Conservation (phyloP, 2,113 vertebrate genomes). For the Uropsilus gracilis region DNA sequence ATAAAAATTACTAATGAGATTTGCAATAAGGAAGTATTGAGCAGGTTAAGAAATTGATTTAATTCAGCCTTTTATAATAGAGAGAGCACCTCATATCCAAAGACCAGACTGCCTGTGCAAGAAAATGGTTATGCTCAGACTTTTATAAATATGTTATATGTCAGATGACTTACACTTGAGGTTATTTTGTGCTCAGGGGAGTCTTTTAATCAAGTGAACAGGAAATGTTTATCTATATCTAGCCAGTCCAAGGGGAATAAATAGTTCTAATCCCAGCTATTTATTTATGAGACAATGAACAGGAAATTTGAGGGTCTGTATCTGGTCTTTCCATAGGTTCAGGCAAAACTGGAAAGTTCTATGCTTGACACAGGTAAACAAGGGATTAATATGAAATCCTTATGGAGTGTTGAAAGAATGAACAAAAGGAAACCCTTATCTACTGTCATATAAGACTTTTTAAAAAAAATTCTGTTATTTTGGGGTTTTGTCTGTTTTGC, state of each 20-base stretch:
- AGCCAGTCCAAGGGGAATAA: neutral
- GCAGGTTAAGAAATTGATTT: neutral
- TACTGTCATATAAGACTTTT: neutral
- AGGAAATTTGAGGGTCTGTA: neutral
- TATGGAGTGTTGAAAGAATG: neutral
- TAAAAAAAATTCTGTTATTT: constrained; percentile 23
- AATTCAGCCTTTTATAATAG: neutral
- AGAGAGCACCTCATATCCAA: neutral
- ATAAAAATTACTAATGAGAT: neutral
- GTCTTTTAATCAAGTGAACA: neutral
- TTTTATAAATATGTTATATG: neutral
- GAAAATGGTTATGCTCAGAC: neutral
- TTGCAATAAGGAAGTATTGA: neutral
- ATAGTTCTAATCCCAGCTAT: neutral
- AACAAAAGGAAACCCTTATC: neutral
- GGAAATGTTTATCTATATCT: neutral
- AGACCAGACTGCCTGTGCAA: neutral
- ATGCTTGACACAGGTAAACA: neutral
- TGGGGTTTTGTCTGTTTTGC: neutral
- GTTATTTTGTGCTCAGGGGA: neutral
- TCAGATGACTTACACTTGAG: neutral
- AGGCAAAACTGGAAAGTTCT: neutral
- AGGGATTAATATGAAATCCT: neutral
- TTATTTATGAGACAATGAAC: constrained; percentile 40
- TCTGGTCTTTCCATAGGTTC: neutral